Base-by-base conservation (phyloP, 2,888 invertebrate species). In the Cistogaster globosa region DNA sequence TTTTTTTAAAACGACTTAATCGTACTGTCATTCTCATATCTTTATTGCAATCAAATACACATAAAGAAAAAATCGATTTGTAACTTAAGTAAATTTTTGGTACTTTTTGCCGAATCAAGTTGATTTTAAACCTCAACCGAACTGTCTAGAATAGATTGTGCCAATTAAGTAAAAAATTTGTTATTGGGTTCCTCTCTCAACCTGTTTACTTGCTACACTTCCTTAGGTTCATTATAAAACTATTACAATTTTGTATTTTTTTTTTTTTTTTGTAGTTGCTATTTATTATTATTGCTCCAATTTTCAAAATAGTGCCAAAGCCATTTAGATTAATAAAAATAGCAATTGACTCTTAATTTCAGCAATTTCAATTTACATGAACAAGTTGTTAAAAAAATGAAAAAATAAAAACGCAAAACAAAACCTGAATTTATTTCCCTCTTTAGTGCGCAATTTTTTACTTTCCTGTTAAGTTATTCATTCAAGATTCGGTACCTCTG, bases 391-490 rank as follows among this genome's bases (percentile, higher is more conserved):
- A 63, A 65, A 42, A 42, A 12, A 32, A 32, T 5, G 2, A 5
- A 5, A 32, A 32, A 32, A 32, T 32, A 32, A 32, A 53, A 65
- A 51, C n/a, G n/a, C n/a, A n/a, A n/a, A n/a, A 26, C 20, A 75
- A 65, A 51, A 38, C 38, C 26, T 68, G 77, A 22, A 68, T 60
- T 77, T 53, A 68, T 79, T 63, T 65, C 8, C 57, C 53, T 38
- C 57, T 48, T 48, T 11, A 16, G 22, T 12, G 36, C 55, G 22
- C 6, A 48, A 72, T 48, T 20, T 26, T 26, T 26, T 26, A 26
- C 26, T 26, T 26, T 26, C 4, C 1, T 26, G 26, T 26, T 2
- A 4, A 26, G 4, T 26, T 26, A 32, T 32, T 5, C 32, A 32
- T 8, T 5, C 32, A 32, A 32, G 32, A 7, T 32, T 32, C 6